Evolutionary conservation across 2,888 invertebrate species (phyloP).

Genomic region (Chironomus tentans): DNA sequence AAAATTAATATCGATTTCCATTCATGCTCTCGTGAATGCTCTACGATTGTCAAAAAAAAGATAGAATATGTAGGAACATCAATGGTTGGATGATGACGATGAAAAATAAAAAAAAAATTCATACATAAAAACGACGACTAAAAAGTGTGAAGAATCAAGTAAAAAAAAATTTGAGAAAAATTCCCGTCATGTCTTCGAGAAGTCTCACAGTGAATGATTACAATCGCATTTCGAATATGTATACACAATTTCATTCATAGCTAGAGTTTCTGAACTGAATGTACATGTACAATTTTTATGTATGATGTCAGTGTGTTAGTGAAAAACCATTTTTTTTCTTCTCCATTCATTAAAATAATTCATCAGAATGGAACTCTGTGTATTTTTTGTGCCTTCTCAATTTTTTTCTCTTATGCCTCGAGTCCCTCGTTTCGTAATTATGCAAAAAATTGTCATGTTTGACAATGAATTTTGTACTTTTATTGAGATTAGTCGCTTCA

Average conservation of each 20-base stretch:
- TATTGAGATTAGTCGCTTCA: background rate
- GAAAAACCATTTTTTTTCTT: slow-evolving; percentile 17
- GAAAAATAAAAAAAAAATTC: background rate
- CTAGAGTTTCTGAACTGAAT: background rate
- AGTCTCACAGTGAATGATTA: slow-evolving; percentile 6
- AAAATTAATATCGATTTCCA: background rate
- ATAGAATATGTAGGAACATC: background rate
- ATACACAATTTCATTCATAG: slow-evolving; percentile 24
- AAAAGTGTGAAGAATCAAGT: background rate
- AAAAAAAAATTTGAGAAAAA: background rate
- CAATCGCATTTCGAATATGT: background rate
- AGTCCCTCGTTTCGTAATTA: background rate
- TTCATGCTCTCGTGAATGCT: background rate
- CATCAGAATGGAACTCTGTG: slow-evolving; percentile 20
- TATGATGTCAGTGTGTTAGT: background rate
- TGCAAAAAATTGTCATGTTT: slow-evolving; percentile 2
- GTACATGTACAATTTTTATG: background rate
- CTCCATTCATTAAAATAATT: slow-evolving; percentile 23
- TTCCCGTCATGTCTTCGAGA: background rate
- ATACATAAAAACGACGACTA: too few relatives aligned
- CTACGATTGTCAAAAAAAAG: background rate
- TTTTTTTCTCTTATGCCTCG: too few relatives aligned
- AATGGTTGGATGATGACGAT: background rate
- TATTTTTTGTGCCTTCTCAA: too few relatives aligned
- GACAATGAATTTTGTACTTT: background rate